Conservation (phyloP, 1,140 invertebrate genomes). For the Drosophila erecta region DNA sequence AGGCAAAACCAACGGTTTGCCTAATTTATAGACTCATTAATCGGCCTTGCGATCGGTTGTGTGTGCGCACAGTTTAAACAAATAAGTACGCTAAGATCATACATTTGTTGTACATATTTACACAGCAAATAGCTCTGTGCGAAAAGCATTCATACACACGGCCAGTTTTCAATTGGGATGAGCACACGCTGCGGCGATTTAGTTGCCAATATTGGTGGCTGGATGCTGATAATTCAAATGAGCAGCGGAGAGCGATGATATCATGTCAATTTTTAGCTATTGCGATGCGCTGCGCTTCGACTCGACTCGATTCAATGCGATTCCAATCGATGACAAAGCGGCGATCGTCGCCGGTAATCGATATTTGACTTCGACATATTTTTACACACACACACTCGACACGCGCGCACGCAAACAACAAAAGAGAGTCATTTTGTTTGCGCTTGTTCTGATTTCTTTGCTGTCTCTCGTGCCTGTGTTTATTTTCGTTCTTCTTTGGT, state of each 20-base stretch:
- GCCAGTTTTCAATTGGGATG: not conserved
- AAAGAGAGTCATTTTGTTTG: constrained; percentile 42
- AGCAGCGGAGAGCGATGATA: constrained; percentile 23
- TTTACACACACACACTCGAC: not conserved
- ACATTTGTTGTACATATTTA: constrained; percentile 17
- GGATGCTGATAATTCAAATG: constrained; percentile 45
- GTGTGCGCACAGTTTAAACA: constrained; percentile 33
- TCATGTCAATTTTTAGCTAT: constrained; percentile 41
- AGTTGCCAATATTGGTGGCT: constrained; percentile 38
- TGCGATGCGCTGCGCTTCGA: constrained; percentile 1
- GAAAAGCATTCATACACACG: constrained; percentile 33
- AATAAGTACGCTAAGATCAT: constrained; percentile 30
- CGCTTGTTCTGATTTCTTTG: constrained; percentile 24
- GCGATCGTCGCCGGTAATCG: constrained; percentile 29
- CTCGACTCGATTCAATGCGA: too few species aligned
- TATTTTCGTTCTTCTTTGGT: constrained; percentile 54
- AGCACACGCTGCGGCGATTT: constrained; percentile 13
- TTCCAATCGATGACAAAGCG: constrained; percentile 26
- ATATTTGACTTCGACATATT: constrained; percentile 23
- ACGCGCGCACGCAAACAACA: constrained; percentile 8
- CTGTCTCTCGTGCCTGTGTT: constrained; percentile 17
- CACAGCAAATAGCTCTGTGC: constrained; percentile 35
- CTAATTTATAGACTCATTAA: constrained; percentile 36
- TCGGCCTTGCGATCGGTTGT: constrained; percentile 30
- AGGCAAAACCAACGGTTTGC: constrained; percentile 25